Evolutionary conservation across 2,113 vertebrate genomes (phyloP).

Genomic region (Cavia porcellus): DNA sequence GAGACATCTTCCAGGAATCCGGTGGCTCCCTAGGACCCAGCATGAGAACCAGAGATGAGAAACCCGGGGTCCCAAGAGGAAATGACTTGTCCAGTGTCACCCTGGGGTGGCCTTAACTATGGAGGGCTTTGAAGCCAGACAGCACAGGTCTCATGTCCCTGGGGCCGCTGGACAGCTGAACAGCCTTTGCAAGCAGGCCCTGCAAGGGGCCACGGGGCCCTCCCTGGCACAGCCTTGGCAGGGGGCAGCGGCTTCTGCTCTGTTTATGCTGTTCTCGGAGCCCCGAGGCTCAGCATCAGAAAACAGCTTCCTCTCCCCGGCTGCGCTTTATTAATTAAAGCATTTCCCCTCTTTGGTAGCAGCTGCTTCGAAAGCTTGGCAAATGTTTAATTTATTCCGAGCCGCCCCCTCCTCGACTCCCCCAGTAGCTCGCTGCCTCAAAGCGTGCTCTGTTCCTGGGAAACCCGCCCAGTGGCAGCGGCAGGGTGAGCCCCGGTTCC

Average conservation of each 20-base stretch:
- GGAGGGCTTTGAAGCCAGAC: neutral
- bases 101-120: neutral
- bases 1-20: neutral
- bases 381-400: conserved; percentile 84
- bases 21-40: neutral
- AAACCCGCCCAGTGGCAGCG: conserved; percentile 70
- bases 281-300: conserved; percentile 12
- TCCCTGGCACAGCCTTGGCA: rapidly evolving
- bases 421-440: conserved; percentile 48
- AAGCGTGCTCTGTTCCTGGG: conserved; percentile 71
- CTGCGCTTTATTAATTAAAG: conserved; percentile 83
- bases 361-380: conserved; percentile 72
- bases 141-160: neutral
- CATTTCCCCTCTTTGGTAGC: conserved; percentile 73
- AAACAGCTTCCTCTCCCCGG: conserved; percentile 62
- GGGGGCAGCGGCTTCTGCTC: neutral
- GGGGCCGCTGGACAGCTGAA: neutral
- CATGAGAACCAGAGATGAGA: neutral
- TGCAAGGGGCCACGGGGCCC: neutral
- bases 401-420: neutral
- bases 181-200: neutral
- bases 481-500: neutral
- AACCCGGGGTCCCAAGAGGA: neutral
- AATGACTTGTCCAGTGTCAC: neutral
- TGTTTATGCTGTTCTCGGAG: conserved; percentile 75